phyloP scores from a whole-genome alignment of 2,797 vertebrate genomes.

The Peromyscus nudipes region DNA sequence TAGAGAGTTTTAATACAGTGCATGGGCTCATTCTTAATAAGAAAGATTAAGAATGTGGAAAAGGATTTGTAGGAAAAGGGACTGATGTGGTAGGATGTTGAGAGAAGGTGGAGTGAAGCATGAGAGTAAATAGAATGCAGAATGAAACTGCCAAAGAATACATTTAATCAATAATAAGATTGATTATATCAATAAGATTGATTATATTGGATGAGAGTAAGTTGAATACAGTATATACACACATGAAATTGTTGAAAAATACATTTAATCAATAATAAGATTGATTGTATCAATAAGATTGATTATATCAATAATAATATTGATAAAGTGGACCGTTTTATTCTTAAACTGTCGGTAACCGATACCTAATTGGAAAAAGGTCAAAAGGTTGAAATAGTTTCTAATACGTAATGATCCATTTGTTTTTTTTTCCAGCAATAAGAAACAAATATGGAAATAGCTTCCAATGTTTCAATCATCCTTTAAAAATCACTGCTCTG shows the following conservation, averaged over 20 bases:
- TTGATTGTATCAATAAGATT: not conserved
- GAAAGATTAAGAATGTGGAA: not conserved
- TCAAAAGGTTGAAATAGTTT: not conserved
- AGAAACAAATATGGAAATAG: not conserved
- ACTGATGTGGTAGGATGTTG: not conserved
- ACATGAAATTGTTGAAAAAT: not conserved
- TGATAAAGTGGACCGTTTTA: not conserved
- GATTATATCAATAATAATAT: not conserved
- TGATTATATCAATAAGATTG: not conserved
- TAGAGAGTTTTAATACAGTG: not conserved
- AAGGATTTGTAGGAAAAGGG: not conserved
- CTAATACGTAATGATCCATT: not conserved
- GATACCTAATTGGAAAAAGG: not conserved
- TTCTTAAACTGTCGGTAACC: not conserved
- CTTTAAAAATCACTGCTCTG: not conserved
- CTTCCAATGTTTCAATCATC: not conserved
- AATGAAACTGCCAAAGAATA: not conserved
- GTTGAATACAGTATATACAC: not conserved
- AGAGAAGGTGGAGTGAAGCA: not conserved
- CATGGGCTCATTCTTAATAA: conserved; percentile 12
- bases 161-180: not conserved
- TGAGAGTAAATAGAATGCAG: not conserved
- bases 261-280: not conserved
- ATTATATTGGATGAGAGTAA: not conserved
- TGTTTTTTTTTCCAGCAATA: not conserved